These are phyloP conservation scores for Camponotus floridanus DNA, from an alignment of 1,140 invertebrate genomes.

Conservation along the genomic window DNA sequence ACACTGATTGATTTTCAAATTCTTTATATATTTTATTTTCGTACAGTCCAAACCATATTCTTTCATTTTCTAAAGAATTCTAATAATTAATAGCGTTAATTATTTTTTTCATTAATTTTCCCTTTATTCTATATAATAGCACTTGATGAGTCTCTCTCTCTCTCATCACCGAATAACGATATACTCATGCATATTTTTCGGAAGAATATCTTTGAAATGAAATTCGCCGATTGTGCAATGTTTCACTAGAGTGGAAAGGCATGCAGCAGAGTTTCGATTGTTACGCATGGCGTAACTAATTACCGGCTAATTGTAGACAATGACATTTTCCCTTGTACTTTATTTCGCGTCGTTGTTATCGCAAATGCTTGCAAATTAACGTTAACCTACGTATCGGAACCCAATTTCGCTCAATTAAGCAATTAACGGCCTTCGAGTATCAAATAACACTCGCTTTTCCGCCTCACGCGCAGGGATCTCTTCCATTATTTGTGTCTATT, in stretches of 20 bases:
- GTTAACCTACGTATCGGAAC: slow-evolving; percentile 57
- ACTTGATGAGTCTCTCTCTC: neutral
- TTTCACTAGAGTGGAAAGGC: slow-evolving; percentile 29
- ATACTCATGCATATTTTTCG: slow-evolving; percentile 9
- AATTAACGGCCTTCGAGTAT: slow-evolving; percentile 60
- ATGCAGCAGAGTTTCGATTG: slow-evolving; percentile 36
- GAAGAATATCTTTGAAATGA: slow-evolving; percentile 28
- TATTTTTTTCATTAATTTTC: no score
- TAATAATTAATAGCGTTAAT: no score
- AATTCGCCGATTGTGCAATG: slow-evolving; percentile 17
- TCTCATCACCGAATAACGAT: neutral
- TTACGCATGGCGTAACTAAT: slow-evolving; percentile 60
- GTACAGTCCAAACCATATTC: no score
- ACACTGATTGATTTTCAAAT: no score
- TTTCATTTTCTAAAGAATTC: no score
- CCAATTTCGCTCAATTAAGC: slow-evolving; percentile 69
- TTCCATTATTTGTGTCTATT: slow-evolving; percentile 39
- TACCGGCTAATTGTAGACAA: slow-evolving; percentile 53
- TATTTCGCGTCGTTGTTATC: slow-evolving; percentile 47
- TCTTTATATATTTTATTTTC: no score
- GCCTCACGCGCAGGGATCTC: slow-evolving; percentile 12
- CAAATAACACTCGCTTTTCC: slow-evolving; percentile 58
- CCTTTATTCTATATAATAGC: neutral
- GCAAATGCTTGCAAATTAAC: slow-evolving; percentile 49
- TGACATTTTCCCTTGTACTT: slow-evolving; percentile 59